Conservation (phyloP, 2,888 invertebrate genomes). For the Tuta absoluta region DNA sequence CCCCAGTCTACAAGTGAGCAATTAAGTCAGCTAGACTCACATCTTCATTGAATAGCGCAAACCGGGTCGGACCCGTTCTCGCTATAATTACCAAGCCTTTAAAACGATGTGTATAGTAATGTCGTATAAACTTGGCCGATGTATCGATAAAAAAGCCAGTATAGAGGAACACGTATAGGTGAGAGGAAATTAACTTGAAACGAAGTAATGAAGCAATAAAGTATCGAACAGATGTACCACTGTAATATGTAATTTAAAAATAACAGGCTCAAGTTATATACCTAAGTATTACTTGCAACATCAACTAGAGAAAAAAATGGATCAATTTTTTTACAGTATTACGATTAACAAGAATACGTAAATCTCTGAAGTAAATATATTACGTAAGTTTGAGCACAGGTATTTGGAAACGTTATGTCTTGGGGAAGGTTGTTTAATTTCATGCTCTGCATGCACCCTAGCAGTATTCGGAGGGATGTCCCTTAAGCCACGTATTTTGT, state of each 20-base stretch:
- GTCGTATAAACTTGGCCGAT: conserved; percentile 35
- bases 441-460: too few species aligned
- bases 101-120: conserved; percentile 42
- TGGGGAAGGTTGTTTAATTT: too few species aligned
- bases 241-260: neutral
- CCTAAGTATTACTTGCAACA: too few species aligned
- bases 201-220: conserved; percentile 11
- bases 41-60: conserved; percentile 45
- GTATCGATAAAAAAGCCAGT: conserved; percentile 32
- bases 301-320: too few species aligned
- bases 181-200: conserved; percentile 14
- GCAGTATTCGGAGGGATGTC: too few species aligned
- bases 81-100: conserved; percentile 57
- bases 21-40: conserved; percentile 36
- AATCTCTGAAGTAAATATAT: too few species aligned
- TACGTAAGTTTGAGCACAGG: too few species aligned
- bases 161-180: neutral
- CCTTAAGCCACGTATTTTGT: too few species aligned
- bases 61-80: conserved; percentile 50
- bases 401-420: too few species aligned
- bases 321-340: too few species aligned
- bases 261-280: neutral
- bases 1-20: conserved; percentile 23
- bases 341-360: too few species aligned
- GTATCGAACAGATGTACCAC: neutral